A percentile compares a stretch with the other conserved stretches of the same genome.
Evolutionary conservation across 2,113 vertebrate genomes (phyloP).

Genomic region (Etia nguti): DNA sequence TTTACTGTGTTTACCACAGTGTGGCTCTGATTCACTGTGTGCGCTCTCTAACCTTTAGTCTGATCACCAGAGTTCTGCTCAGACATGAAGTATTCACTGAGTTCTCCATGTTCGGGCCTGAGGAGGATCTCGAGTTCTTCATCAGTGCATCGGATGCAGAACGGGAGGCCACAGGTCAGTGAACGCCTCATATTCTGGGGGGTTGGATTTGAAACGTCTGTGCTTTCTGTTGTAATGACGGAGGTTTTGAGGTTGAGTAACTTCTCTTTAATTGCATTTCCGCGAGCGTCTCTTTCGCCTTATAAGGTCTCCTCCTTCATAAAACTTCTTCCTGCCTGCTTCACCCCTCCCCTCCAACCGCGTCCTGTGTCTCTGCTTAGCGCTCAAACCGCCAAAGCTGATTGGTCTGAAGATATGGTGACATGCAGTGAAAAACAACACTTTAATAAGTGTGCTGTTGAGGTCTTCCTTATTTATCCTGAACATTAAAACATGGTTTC

Average conservation of each 20-base stretch:
- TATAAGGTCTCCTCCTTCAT: conserved; percentile 20
- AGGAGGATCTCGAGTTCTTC: background rate
- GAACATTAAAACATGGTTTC: background rate
- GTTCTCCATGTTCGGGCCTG: no score
- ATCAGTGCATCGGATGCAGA: background rate
- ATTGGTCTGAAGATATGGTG: background rate
- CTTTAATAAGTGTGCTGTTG: background rate
- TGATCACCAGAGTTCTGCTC: background rate
- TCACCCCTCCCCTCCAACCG: conserved; percentile 4
- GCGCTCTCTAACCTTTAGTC: background rate
- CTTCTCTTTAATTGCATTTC: background rate
- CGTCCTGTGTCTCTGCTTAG: background rate
- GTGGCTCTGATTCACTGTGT: background rate
- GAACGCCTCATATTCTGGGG: background rate
- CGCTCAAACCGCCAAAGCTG: background rate
- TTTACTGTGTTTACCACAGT: background rate
- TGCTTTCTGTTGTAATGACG: background rate
- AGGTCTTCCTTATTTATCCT: background rate
- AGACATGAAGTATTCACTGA: background rate
- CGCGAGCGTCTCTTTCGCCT: background rate
- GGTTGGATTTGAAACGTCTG: background rate
- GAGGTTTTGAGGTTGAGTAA: background rate
- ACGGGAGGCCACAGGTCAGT: background rate
- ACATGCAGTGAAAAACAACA: background rate
- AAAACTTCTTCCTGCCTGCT: background rate